These are phyloP conservation scores for Pseudopleuronectes americanus DNA, from an alignment of 2,797 vertebrate species.

Conservation along the genomic window DNA sequence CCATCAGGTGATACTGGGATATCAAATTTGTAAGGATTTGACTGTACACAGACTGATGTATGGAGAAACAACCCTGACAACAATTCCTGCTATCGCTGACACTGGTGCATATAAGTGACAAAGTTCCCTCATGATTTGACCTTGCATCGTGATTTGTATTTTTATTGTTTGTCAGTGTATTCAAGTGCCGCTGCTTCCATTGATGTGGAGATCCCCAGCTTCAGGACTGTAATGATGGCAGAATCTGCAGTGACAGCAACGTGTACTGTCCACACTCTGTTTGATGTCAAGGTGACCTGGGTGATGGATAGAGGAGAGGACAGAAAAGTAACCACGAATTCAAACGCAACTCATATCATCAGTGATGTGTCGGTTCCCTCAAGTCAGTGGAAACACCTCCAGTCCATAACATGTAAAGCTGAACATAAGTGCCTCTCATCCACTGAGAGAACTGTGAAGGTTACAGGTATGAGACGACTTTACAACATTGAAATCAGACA, in stretches of 20 bases:
- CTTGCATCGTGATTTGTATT: too few species aligned
- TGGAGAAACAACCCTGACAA: too few species aligned
- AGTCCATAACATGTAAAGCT: conserved; percentile 63
- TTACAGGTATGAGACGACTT: conserved; percentile 56
- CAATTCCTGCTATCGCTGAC: too few species aligned
- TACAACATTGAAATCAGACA: neutral
- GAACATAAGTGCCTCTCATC: conserved; percentile 65
- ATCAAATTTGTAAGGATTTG: too few species aligned
- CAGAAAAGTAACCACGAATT: accelerated
- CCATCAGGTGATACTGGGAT: too few species aligned
- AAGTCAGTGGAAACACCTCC: conserved; percentile 32
- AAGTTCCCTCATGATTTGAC: too few species aligned
- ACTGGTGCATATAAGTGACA: too few species aligned
- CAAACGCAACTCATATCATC: conserved; percentile 9
- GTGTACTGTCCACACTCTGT: conserved; percentile 56
- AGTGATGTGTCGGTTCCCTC: conserved; percentile 33
- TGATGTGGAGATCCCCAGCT: conserved; percentile 59
- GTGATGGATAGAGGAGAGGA: neutral
- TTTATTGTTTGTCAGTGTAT: too few species aligned
- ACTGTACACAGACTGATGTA: too few species aligned
- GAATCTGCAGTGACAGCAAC: conserved; percentile 5
- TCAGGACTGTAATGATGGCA: conserved; percentile 38
- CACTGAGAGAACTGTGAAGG: neutral
- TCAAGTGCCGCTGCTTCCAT: conserved; percentile 38
- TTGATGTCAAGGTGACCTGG: conserved; percentile 57